Evolutionary conservation across 2,113 vertebrate species (phyloP), one percentile per base, ranked within the genome.

Genomic region (Haliaeetus leucogaster): DNA sequence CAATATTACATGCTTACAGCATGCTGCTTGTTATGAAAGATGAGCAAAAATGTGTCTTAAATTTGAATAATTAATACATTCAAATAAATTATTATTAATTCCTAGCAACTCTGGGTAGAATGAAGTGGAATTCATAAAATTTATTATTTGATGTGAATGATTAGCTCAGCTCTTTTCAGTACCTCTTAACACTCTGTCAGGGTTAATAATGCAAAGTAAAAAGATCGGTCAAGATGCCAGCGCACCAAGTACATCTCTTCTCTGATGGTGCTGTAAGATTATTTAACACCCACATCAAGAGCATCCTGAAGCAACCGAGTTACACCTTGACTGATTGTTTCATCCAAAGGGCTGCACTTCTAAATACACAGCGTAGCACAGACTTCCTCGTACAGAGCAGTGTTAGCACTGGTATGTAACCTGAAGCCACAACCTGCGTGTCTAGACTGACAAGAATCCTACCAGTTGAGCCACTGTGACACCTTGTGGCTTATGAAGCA

Each of bases 391-490:
- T 21, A 26, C 65, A 11, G 53, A 78, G 91, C 5, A 2, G 38
- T 86, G 85, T 85, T 92, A 73, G 82, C 68, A 4, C 56, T 38
- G 68, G 62, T 66, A 5, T 3, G 89, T 85, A 96, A 93, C 90
- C 87, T 55, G 58, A 88, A 91, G 89, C 53, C 85, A 78, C 82
- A 84, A 80, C 73, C 71, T 91, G 86, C 10, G 20, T 94, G 94
- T 94, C 83, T 89, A 36, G 85, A 96, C 90, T 95, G 93, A 91
- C 92, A 95, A 97, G 55, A 91, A 71, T 91, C 59, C 82, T 86
- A 89, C 95, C 82, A 29, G 6, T 23, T 86, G 95, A 96, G 95
- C 67, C 82, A 79, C 95, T 85, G 76, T 91, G 97, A 97, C 92
- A 94, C 91, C 85, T 91, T 59, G 94, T 92, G 93, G 91, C 74